phyloP scores from a whole-genome alignment of 2,113 vertebrate species.

The Microcebus griseorufus region DNA sequence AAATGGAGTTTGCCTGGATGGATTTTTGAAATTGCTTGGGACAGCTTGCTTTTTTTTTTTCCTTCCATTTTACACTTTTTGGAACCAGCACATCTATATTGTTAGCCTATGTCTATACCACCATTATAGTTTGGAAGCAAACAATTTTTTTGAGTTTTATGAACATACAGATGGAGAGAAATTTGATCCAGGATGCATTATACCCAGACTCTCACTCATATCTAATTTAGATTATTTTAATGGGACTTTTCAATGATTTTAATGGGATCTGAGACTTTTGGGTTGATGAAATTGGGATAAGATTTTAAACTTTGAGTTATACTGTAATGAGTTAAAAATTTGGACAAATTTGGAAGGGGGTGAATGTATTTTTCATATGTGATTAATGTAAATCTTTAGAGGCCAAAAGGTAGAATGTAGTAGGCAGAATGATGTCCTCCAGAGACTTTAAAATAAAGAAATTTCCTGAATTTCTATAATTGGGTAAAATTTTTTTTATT shows the following conservation, averaged over 20 bases:
- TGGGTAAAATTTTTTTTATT: background rate
- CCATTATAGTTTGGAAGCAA: background rate
- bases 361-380: background rate
- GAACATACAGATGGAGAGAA: background rate
- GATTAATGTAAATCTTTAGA: background rate
- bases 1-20: background rate
- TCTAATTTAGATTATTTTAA: background rate
- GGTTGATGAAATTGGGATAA: background rate
- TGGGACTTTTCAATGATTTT: background rate
- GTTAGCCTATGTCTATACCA: background rate
- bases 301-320: background rate
- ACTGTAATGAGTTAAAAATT: background rate
- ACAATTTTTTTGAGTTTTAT: background rate
- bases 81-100: background rate
- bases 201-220: background rate
- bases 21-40: background rate
- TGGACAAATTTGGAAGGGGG: background rate
- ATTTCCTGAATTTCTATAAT: background rate
- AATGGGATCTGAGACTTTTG: background rate
- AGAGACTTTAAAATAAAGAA: background rate
- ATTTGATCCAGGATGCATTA: background rate
- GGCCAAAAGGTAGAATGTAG: background rate
- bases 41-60: background rate
- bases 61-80: background rate
- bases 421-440: background rate